Evolutionary conservation across 2,797 vertebrate species (phyloP), one percentile per base, ranked within the genome.

Genomic region (Silurus aristotelis): DNA sequence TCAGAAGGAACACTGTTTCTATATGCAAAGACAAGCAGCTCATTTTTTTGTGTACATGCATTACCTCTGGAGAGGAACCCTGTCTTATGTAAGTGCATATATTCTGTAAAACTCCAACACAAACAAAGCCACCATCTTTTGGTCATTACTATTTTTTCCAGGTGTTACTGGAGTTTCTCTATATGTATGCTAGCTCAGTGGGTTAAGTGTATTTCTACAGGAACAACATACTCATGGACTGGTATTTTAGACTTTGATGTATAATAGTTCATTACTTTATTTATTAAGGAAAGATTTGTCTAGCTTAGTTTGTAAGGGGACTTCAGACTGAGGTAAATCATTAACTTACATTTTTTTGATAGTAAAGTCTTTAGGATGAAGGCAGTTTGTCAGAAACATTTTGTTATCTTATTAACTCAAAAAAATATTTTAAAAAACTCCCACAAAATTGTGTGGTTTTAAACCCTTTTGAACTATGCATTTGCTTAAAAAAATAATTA

Each of bases 1-100:
- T 64, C 22, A 19, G 13, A 61, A 83, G n/a, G 14, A 61, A 83
- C 70, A 81, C 19, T 8, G 48, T n/a, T 71, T 52, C 38, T 79
- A 52, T 66, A 63, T 84, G 46, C 58, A 31, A 66, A 80, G 25
- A 80, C 22, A 63, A 56, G 22, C 27, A 85, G 61, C 13, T 81
- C 12, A 13, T 64, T 85, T 75, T 83, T 85, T 75, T 6, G n/a
- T 13, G 10, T 61, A 73, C 2, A 15, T 75, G 79, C 15, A 17
- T 66, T 52, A 27, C 72, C 31, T 27, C 46, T 52, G 56, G 67
- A 77, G 66, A 72, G 55, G 43, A 48, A 43, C 72, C 43, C 43
- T 43, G 56, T 72, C 46, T 73, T 8, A 17, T 15, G 56, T 27
- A 58, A 71, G 38, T n/a, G 55, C 52, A 31, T 55, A 10, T 75